Evolutionary conservation across 2,797 vertebrate genomes (phyloP).

Genomic region (Neostethus bicornis): DNA sequence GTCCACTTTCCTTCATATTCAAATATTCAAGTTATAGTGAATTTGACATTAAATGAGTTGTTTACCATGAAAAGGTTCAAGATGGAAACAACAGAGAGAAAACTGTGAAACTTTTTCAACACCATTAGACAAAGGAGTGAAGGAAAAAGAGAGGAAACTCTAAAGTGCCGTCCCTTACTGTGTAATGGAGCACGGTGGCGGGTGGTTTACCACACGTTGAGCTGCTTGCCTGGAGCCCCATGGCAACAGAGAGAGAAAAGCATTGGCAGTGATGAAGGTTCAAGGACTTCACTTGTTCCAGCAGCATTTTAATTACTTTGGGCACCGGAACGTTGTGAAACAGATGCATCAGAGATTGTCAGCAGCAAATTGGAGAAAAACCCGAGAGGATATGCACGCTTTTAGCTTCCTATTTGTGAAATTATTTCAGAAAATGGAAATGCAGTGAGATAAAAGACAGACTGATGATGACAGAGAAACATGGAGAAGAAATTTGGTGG

Average conservation of each 20-base stretch:
- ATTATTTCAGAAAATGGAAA: slow-evolving; percentile 43
- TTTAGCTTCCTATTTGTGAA: slow-evolving; percentile 33
- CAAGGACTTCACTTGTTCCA: slow-evolving; percentile 79
- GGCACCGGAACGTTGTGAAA: slow-evolving; percentile 54
- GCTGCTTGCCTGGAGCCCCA: slow-evolving; percentile 70
- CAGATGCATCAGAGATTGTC: slow-evolving; percentile 55
- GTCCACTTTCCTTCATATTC: slow-evolving; percentile 14
- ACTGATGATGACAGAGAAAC: slow-evolving; percentile 34
- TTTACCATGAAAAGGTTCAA: slow-evolving; percentile 35
- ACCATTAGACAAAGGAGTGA: slow-evolving; percentile 26
- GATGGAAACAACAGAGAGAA: slow-evolving; percentile 27
- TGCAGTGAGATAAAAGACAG: slow-evolving; percentile 27
- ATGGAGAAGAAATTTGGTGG: background rate
- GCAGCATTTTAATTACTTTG: slow-evolving; percentile 77
- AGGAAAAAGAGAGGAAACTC: slow-evolving; percentile 32
- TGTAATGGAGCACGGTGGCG: slow-evolving; percentile 56
- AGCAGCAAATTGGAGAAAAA: slow-evolving; percentile 36
- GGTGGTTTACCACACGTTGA: slow-evolving; percentile 54
- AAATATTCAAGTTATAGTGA: slow-evolving; percentile 46
- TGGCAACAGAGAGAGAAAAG: slow-evolving; percentile 74
- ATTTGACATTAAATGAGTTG: slow-evolving; percentile 28
- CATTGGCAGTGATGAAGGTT: slow-evolving; percentile 64
- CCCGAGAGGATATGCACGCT: slow-evolving; percentile 18
- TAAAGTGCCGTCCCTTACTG: slow-evolving; percentile 50
- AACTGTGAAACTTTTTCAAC: slow-evolving; percentile 51